phyloP scores from a whole-genome alignment of 2,113 vertebrate genomes.

The Aramus guarauna region DNA sequence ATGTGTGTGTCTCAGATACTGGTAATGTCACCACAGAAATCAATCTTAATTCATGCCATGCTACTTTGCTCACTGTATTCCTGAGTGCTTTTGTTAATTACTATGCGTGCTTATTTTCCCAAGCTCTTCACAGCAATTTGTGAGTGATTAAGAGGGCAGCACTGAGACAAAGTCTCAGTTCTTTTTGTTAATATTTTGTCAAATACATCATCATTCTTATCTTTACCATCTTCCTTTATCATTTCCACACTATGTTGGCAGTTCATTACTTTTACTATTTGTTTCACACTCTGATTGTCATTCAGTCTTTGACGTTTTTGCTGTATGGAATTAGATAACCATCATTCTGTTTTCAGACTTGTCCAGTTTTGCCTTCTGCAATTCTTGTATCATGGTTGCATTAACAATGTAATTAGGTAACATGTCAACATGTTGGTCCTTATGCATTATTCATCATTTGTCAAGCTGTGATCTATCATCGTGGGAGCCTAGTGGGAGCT shows the following conservation, averaged over 20 bases:
- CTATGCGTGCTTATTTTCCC: not conserved
- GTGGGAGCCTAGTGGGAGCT: not conserved
- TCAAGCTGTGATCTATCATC: not conserved
- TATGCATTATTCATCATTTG: conserved; percentile 4
- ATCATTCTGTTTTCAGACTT: not conserved
- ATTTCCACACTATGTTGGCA: not conserved
- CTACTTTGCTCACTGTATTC: not conserved
- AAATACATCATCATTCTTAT: not conserved
- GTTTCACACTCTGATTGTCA: not conserved
- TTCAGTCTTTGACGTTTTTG: not conserved
- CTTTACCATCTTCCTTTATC: not conserved
- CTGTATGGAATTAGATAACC: not conserved
- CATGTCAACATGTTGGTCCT: not conserved
- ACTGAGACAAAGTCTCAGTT: not conserved
- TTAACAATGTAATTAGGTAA: not conserved
- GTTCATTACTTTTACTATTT: not conserved
- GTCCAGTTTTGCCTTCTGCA: not conserved
- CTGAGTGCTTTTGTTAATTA: not conserved
- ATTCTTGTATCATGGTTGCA: not conserved
- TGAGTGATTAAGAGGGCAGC: not conserved
- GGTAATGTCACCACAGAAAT: not conserved
- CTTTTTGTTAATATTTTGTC: not conserved
- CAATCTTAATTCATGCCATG: not conserved
- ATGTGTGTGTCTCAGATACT: not conserved
- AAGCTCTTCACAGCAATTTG: not conserved